A percentile compares a stretch with the other conserved stretches of the same genome.
phyloP scores from a whole-genome alignment of 2,113 vertebrate species.

The Panthera uncia region DNA sequence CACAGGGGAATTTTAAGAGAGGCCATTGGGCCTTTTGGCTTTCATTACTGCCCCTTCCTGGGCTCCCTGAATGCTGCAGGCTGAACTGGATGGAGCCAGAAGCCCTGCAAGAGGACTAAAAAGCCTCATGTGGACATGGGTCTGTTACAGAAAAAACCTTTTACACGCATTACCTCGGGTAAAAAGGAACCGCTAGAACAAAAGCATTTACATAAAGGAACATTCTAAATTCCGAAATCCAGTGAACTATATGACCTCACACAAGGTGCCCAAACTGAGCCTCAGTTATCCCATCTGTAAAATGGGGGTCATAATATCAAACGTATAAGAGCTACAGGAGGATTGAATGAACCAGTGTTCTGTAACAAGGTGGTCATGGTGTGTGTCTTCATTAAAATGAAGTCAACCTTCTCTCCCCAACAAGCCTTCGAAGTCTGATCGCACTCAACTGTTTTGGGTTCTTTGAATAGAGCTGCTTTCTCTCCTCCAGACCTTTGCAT shows the following conservation, averaged over 20 bases:
- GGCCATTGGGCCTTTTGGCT: background rate
- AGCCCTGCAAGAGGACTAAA: background rate
- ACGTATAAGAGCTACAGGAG: background rate
- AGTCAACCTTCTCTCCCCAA: background rate
- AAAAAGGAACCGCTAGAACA: background rate
- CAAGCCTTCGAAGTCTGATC: background rate
- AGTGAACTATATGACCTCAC: background rate
- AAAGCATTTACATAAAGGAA: background rate
- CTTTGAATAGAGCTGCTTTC: background rate
- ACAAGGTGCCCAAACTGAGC: background rate
- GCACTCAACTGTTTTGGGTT: background rate
- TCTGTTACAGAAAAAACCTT: background rate
- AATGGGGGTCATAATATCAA: background rate
- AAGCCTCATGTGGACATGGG: background rate
- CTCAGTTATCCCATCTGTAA: constrained; percentile 8
- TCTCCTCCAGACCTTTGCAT: background rate
- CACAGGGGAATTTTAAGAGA: background rate
- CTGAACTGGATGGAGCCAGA: background rate
- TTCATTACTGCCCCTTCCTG: background rate
- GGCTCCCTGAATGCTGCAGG: background rate
- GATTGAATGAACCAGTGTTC: background rate
- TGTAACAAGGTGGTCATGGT: background rate
- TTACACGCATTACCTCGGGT: background rate
- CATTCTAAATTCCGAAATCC: background rate
- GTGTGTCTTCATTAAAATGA: background rate